A percentile compares a stretch with the other conserved stretches of the same genome.
Conservation (phyloP, 2,797 vertebrate species). For the Gallirallus australis region DNA sequence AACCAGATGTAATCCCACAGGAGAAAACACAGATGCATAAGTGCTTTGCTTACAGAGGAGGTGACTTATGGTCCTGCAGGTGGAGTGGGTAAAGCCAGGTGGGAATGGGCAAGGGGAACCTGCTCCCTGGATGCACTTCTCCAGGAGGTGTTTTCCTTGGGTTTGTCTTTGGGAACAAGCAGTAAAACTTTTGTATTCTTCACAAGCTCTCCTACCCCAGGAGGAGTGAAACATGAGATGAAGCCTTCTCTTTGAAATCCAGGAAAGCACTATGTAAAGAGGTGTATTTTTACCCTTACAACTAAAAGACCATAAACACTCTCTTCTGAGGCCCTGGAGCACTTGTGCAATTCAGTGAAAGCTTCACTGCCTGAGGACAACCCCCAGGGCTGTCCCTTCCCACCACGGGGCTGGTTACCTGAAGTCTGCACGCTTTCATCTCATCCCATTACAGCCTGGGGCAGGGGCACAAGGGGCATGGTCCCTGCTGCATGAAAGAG, state of each 20-base stretch:
- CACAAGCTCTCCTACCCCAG: neutral
- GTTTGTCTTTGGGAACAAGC: neutral
- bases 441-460: neutral
- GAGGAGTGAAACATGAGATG: neutral
- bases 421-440: neutral
- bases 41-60: neutral
- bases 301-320: neutral
- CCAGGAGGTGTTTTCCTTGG: neutral
- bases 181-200: neutral
- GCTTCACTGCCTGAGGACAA: neutral
- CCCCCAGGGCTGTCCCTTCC: neutral
- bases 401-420: fast-evolving
- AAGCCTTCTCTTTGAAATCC: neutral
- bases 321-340: neutral
- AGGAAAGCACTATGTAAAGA: neutral
- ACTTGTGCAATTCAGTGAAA: neutral
- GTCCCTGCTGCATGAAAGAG: neutral
- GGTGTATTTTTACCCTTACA: neutral
- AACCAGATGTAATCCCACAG: neutral
- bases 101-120: neutral
- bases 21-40: neutral
- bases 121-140: neutral
- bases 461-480: neutral
- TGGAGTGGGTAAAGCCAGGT: neutral
- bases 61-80: neutral